Conservation (phyloP, 2,888 invertebrate genomes). For the Pristionchus arcanus region DNA sequence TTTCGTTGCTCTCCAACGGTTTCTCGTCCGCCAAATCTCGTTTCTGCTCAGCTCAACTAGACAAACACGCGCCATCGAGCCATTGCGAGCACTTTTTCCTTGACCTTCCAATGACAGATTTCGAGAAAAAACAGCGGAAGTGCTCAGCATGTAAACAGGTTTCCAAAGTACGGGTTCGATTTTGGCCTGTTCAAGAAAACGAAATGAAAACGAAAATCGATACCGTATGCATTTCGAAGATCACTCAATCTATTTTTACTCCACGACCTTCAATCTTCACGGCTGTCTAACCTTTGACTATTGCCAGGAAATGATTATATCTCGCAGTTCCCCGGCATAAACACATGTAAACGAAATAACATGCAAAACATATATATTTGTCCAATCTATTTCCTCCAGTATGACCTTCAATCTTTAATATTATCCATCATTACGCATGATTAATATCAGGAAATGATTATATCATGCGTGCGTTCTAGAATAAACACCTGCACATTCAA, state of each 20-base stretch:
- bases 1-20: neutral
- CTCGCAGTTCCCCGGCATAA: no score
- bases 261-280: neutral
- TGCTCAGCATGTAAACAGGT: neutral
- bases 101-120: conserved; percentile 24
- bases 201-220: neutral
- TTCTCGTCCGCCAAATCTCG: conserved; percentile 46
- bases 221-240: neutral
- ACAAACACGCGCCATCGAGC: conserved; percentile 10
- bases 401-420: neutral
- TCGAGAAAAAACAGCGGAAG: neutral
- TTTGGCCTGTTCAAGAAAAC: neutral
- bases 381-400: neutral
- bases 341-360: no score
- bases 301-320: no score
- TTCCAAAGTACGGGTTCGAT: neutral
- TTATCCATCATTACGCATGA: no score
- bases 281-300: no score
- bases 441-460: no score
- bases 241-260: neutral
- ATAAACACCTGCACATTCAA: no score
- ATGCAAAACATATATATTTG: neutral
- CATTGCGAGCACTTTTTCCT: neutral
- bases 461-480: no score
- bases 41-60: conserved; percentile 19